Base-by-base conservation (phyloP, 1,140 invertebrate species). In the Anoplophora glabripennis region DNA sequence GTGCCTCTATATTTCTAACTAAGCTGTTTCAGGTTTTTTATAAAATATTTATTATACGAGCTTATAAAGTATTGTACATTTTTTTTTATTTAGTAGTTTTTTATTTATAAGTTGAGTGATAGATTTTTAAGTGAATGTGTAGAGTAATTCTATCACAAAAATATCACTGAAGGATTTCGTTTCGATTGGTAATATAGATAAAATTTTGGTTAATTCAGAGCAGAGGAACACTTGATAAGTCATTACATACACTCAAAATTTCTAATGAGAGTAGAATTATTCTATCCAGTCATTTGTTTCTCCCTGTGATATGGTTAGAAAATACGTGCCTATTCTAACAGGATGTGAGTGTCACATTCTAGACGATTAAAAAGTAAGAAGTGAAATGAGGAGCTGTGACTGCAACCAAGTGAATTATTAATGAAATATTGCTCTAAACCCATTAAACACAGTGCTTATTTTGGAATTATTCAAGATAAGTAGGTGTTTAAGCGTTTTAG, bases 251-350 rank as follows among this genome's bases (percentile, higher is more conserved):
- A n/a, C 7, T 46, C 2, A 46, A 46, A 46, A 4, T 7, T 46
- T 46, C n/a, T 11, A 21, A 11, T 1, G 11, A 17, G 11, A 15
- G 11, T 12, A 21, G 14, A 38, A 38, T 44, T 44, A 35, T 21
- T 35, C 41, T 10, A 45, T 54, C 33, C 38, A 54, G 11, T 34
- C 52, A 51, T n/a, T 58, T 37, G 44, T 44, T 36, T 52, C 42
- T 57, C 41, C 65, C 63, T 71, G 63, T 71, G 65, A 69, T 67
- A 69, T 57, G 59, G 67, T 69, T 69, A 67, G 63, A 71, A 69
- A 67, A 67, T 69, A 28, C 40, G 63, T 71, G 65, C 65, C 66
- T 68, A 69, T 69, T 66, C 58, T 63, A 68, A 63, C 56, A 40
- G 60, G 53, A 67, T 66, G 63, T 64, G 64, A 55, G 55, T 14